Evolutionary conservation across 2,113 vertebrate genomes (phyloP).

Genomic region (Seriola dumerili): DNA sequence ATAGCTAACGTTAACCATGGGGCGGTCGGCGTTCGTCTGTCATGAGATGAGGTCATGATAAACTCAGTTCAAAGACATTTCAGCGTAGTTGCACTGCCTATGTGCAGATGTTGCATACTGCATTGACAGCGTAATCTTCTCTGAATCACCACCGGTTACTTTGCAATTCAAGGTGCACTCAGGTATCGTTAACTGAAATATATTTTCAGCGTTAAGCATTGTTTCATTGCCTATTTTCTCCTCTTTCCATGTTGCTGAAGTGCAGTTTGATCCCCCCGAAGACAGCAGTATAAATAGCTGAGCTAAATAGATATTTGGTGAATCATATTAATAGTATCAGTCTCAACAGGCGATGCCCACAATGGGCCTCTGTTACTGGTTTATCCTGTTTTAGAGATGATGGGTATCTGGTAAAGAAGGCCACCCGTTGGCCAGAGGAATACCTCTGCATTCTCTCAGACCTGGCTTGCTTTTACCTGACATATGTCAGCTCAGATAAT

Average conservation of each 20-base stretch:
- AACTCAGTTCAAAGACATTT: background rate
- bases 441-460: background rate
- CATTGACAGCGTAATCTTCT: background rate
- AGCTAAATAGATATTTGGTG: too few relatives aligned
- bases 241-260: too few relatives aligned
- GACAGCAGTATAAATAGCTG: background rate
- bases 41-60: background rate
- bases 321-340: background rate
- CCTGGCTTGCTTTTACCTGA: background rate
- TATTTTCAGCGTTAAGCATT: background rate
- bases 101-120: background rate
- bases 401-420: background rate
- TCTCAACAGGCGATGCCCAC: background rate
- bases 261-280: background rate
- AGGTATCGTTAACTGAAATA: background rate
- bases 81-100: background rate
- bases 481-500: background rate
- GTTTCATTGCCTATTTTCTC: background rate
- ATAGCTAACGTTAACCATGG: background rate
- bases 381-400: background rate
- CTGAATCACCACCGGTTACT: too few relatives aligned
- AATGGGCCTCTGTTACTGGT: background rate
- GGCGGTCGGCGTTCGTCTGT: accelerated
- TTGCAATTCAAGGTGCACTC: too few relatives aligned
- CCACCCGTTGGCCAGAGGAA: background rate